Evolutionary conservation across 2,888 invertebrate genomes (phyloP), one percentile per base, ranked within the genome.

Genomic region (Polydrusus cervinus): DNA sequence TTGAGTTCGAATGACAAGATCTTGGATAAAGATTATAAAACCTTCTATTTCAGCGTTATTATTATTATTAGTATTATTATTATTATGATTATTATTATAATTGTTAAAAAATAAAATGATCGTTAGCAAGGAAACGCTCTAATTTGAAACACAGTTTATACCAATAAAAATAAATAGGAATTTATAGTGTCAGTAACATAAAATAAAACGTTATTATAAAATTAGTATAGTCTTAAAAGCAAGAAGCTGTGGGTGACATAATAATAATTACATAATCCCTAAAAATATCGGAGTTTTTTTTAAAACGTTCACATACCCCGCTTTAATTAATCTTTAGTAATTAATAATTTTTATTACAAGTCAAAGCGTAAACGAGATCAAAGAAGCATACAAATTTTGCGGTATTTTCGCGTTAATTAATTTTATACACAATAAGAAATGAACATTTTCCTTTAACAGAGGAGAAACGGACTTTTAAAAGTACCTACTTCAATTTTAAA

Each of bases 261-360:
- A 38, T 60, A 18, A 11, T 60, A 60, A 60, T 60, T 60, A 60
- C 57, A n/a, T 34, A 18, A 38, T 38, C 57, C 16, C 6, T 38
- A 18, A 53, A 60, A 60, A 38, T 16, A 60, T 60, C 18, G 18
- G 57, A 0, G 38, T 60, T 60, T 57, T 60, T 60, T 11, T 18
- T 16, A 9, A 9, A 16, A 38, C 38, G 16, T 57, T 16, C 14
- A 57, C 14, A 57, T 16, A 38, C 38, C 14, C 57, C 14, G 14
- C 2, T 3, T 18, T 34, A 60, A 60, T 11, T 16, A 60, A 16
- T 60, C 38, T 38, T 38, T 18, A 10, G 57, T 38, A 60, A 60
- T 60, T 60, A 60, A 20, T 20, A 57, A 38, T 14, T 34, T 57
- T 57, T 57, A 38, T 38, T 34, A 10, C 1, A 57, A 14, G 25